Conservation (phyloP, 2,888 invertebrate species). For the Busseola fusca region DNA sequence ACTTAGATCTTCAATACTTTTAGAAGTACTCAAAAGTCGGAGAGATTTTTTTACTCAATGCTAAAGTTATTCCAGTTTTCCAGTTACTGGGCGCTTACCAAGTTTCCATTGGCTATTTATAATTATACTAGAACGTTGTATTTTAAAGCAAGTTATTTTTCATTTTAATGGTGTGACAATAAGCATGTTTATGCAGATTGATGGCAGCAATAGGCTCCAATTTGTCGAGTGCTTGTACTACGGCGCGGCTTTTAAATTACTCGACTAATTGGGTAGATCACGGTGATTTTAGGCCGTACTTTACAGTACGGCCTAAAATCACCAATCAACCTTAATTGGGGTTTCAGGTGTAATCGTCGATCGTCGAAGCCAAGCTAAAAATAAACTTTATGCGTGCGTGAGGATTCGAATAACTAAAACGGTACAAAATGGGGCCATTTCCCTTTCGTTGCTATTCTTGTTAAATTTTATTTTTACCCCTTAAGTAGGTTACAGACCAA, state of each 20-base stretch:
- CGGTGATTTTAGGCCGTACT: slow-evolving; percentile 74
- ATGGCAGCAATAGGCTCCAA: slow-evolving; percentile 70
- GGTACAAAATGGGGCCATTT: slow-evolving; percentile 83
- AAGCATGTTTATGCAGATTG: slow-evolving; percentile 70
- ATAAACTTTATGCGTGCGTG: slow-evolving; percentile 86
- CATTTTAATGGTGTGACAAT: slow-evolving; percentile 62
- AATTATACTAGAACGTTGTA: slow-evolving; percentile 35
- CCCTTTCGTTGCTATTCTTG: slow-evolving; percentile 81
- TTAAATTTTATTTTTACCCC: slow-evolving; percentile 77
- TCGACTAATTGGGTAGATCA: slow-evolving; percentile 77
- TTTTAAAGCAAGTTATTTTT: slow-evolving; percentile 48
- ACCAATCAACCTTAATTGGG: slow-evolving; percentile 75
- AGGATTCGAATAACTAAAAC: slow-evolving; percentile 78
- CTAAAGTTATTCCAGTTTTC: slow-evolving; percentile 25
- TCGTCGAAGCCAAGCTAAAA: slow-evolving; percentile 80
- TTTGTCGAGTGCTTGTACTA: slow-evolving; percentile 70
- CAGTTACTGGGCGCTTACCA: slow-evolving; percentile 25
- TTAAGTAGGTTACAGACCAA: slow-evolving; percentile 69
- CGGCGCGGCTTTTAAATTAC: slow-evolving; percentile 66
- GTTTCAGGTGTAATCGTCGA: slow-evolving; percentile 79
- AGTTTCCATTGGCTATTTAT: slow-evolving; percentile 42
- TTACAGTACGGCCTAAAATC: slow-evolving; percentile 41
- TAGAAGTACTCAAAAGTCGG: slow-evolving; percentile 8
- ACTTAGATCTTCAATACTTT: neutral
- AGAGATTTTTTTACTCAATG: slow-evolving; percentile 7